Percentiles rank a stretch among this genome's conserved stretches.
These are phyloP conservation scores for Graphium colonna DNA, from an alignment of 2,888 invertebrate genomes.

Conservation along the genomic window DNA sequence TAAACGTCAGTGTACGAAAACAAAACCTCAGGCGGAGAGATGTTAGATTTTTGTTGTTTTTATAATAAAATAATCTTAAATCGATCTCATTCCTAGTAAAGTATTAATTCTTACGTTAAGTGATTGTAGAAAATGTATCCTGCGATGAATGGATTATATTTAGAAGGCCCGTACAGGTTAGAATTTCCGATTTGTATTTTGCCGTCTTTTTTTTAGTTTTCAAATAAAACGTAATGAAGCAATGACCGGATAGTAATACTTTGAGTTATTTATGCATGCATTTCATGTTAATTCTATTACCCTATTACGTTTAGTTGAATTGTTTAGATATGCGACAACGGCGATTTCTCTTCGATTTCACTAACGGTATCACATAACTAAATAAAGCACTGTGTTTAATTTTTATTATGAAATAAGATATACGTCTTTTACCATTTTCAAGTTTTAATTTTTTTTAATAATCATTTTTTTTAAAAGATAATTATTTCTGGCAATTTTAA, in stretches of 20 bases:
- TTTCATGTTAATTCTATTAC: constrained; percentile 4
- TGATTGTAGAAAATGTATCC: constrained; percentile 57
- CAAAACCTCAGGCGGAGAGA: constrained; percentile 55
- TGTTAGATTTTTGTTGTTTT: constrained; percentile 42
- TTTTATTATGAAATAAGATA: too few species aligned
- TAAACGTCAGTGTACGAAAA: constrained; percentile 56
- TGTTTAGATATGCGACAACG: not conserved
- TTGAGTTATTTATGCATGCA: constrained; percentile 1
- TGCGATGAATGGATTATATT: constrained; percentile 66
- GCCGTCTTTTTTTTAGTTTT: not conserved
- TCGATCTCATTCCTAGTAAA: constrained; percentile 36
- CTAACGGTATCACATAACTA: constrained; percentile 15
- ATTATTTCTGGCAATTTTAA: too few species aligned
- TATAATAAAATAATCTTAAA: constrained; percentile 34
- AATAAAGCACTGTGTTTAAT: not conserved
- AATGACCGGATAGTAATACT: not conserved
- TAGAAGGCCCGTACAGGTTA: constrained; percentile 70
- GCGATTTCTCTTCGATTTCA: constrained; percentile 22
- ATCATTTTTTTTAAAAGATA: too few species aligned
- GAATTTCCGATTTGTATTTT: constrained; percentile 30
- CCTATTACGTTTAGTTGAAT: not conserved
- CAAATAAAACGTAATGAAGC: not conserved
- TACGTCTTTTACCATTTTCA: too few species aligned
- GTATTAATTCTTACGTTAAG: constrained; percentile 34
- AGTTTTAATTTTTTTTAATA: too few species aligned